Evolutionary conservation across 2,888 invertebrate species (phyloP).

Genomic region (Gonocerus acuteangulatus): DNA sequence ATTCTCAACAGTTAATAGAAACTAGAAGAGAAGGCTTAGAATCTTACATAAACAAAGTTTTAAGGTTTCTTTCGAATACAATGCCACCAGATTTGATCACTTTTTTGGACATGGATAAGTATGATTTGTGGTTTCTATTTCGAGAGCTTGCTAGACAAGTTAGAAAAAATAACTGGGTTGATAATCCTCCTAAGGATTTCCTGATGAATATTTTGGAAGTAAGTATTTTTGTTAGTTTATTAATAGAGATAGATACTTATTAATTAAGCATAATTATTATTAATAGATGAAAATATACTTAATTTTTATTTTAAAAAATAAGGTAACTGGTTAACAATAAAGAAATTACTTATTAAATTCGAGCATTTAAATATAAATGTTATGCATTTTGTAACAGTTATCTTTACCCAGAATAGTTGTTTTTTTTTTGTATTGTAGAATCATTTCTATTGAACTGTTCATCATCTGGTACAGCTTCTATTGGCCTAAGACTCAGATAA

Average conservation of each 20-base stretch:
- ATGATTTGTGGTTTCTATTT: slow-evolving; percentile 69
- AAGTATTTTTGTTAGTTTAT: slow-evolving; percentile 37
- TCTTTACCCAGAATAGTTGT: no score
- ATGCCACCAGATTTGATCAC: slow-evolving; percentile 74
- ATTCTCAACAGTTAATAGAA: slow-evolving; percentile 78
- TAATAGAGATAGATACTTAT: neutral
- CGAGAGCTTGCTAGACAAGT: slow-evolving; percentile 61
- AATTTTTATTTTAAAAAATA: neutral
- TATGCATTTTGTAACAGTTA: no score
- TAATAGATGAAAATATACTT: neutral
- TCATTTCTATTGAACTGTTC: no score
- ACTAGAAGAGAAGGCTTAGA: slow-evolving; percentile 72
- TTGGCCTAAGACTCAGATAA: no score
- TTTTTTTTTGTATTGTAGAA: no score
- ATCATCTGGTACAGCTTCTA: no score
- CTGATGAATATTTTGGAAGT: slow-evolving; percentile 75
- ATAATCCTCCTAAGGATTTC: slow-evolving; percentile 44
- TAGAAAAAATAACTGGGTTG: slow-evolving; percentile 49
- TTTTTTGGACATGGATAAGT: slow-evolving; percentile 81
- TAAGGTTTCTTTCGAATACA: slow-evolving; percentile 64
- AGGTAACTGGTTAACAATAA: neutral
- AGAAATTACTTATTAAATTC: neutral
- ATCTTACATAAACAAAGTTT: slow-evolving; percentile 68
- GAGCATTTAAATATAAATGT: neutral
- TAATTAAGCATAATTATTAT: neutral